These are phyloP conservation scores for Synodontis membranacea DNA, from an alignment of 2,113 vertebrate genomes.

Conservation along the genomic window DNA sequence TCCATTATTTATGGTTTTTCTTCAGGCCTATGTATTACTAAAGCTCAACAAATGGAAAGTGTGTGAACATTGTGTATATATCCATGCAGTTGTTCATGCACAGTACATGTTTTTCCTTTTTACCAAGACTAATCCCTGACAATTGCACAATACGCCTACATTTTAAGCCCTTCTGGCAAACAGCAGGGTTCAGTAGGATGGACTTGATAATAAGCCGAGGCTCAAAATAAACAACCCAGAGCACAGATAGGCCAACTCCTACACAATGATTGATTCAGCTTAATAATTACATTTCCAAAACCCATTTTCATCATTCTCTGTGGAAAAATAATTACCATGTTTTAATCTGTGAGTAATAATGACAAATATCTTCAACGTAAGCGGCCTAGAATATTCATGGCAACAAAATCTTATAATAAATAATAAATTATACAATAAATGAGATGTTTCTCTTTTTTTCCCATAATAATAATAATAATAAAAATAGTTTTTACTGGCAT, in stretches of 20 bases:
- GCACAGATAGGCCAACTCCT: slow-evolving; percentile 31
- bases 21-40: not conserved
- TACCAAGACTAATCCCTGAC: not conserved
- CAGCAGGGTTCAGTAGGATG: slow-evolving; percentile 22
- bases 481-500: no score
- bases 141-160: not conserved
- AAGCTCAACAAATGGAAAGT: not conserved
- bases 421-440: no score
- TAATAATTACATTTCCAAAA: slow-evolving; percentile 11
- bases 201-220: slow-evolving; percentile 40
- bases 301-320: not conserved
- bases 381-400: no score
- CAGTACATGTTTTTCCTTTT: not conserved
- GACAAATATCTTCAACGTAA: not conserved
- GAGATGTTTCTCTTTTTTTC: no score
- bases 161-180: not conserved
- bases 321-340: not conserved
- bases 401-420: no score
- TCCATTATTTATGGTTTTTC: not conserved
- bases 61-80: not conserved
- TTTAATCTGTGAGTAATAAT: not conserved
- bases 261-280: slow-evolving; percentile 19
- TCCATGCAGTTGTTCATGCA: not conserved
- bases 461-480: no score
- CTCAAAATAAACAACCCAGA: slow-evolving; percentile 50